Evolutionary conservation across 2,797 vertebrate species (phyloP).

Genomic region (Allobates femoralis): DNA sequence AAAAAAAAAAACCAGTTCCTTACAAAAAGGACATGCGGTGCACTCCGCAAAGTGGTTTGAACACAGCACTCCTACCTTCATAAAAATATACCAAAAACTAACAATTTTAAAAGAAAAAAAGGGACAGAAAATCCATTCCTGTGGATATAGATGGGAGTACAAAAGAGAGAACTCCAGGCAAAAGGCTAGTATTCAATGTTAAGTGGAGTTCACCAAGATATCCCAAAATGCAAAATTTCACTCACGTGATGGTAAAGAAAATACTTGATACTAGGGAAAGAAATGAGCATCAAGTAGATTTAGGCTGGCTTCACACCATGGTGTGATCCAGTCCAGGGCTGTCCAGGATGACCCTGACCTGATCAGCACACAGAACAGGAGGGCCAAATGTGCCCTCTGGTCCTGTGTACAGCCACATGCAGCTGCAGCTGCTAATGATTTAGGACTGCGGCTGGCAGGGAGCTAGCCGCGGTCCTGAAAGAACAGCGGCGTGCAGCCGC

Average conservation of each 20-base stretch:
- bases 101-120: background rate
- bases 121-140: too few relatives aligned
- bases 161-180: background rate
- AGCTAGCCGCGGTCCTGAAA: too few relatives aligned
- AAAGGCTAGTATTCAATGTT: background rate
- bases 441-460: too few relatives aligned
- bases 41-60: background rate
- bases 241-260: background rate
- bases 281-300: background rate
- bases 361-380: too few relatives aligned
- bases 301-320: too few relatives aligned
- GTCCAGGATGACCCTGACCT: too few relatives aligned
- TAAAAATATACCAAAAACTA: background rate
- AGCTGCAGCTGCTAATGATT: too few relatives aligned
- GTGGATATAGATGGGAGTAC: background rate
- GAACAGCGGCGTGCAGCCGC: too few relatives aligned
- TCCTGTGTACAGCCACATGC: too few relatives aligned
- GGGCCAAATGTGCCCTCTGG: too few relatives aligned
- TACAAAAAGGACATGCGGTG: background rate
- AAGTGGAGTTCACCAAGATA: background rate
- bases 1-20: background rate
- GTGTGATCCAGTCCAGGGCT: too few relatives aligned
- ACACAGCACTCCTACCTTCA: background rate
- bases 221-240: background rate
- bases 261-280: background rate